A percentile compares a stretch with the other conserved stretches of the same genome.
Evolutionary conservation across 2,888 invertebrate genomes (phyloP).

Genomic region (Eristalinus aeneus): DNA sequence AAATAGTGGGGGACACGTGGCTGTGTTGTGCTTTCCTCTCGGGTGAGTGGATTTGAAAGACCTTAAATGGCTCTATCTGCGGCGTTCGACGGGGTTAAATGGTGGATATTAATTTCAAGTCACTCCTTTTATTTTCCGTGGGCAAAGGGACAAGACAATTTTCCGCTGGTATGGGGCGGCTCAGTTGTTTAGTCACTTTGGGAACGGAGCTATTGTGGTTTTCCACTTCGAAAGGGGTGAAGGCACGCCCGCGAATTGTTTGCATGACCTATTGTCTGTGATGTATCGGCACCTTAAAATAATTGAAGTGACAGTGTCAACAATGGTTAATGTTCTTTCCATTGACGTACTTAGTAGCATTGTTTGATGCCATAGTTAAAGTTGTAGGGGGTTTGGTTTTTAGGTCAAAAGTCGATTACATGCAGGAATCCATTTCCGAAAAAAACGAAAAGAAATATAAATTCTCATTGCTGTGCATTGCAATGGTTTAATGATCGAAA

Average conservation of each 20-base stretch:
- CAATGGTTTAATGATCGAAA: too few relatives aligned
- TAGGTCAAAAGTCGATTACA: too few relatives aligned
- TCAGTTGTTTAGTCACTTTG: background rate
- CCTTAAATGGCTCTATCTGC: conserved; percentile 55
- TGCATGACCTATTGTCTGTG: background rate
- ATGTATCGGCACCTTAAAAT: background rate
- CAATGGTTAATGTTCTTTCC: background rate
- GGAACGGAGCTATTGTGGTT: background rate
- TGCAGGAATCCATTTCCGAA: too few relatives aligned
- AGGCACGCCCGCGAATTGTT: background rate
- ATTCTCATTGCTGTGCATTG: too few relatives aligned
- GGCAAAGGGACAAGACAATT: background rate
- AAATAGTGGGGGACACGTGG: conserved; percentile 46
- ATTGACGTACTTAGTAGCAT: background rate
- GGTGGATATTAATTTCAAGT: conserved; percentile 49
- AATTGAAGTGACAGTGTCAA: background rate
- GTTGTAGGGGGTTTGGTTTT: too few relatives aligned
- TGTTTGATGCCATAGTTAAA: too few relatives aligned
- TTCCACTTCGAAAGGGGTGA: background rate
- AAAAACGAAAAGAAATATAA: too few relatives aligned
- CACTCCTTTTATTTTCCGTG: background rate
- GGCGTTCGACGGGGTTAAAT: conserved; percentile 36
- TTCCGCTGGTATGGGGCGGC: background rate
- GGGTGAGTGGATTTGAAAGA: conserved; percentile 33
- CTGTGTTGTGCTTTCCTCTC: conserved; percentile 43